A percentile compares a stretch with the other conserved stretches of the same genome.
Conservation (phyloP, 1,140 invertebrate genomes). For the Cydia pomonella region DNA sequence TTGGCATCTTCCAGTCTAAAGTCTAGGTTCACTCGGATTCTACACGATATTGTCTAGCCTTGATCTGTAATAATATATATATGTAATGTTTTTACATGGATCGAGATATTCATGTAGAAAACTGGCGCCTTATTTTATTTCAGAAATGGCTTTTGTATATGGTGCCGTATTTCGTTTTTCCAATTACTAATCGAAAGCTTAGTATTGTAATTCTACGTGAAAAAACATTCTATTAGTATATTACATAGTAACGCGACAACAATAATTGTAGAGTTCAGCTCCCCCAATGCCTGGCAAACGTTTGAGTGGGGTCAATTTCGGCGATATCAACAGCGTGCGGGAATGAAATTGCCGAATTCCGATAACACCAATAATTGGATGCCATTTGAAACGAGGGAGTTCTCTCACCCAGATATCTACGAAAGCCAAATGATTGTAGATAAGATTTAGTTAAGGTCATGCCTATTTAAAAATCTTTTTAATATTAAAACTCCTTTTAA, state of each 20-base stretch:
- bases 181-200: too few species aligned
- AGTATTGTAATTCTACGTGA: too few species aligned
- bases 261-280: not conserved
- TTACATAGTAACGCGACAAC: too few species aligned
- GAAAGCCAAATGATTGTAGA: not conserved
- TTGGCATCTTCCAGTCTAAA: not conserved
- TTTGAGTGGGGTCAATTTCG: constrained; percentile 2
- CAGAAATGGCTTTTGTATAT: too few species aligned
- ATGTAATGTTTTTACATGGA: not conserved
- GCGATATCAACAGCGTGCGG: not conserved
- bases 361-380: constrained; percentile 11
- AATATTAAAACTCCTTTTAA: too few species aligned
- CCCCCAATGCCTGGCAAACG: not conserved
- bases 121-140: too few species aligned
- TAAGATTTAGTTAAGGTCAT: not conserved
- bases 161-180: too few species aligned
- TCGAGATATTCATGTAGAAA: not conserved
- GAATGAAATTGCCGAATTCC: not conserved
- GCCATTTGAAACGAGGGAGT: not conserved
- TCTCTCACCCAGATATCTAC: not conserved
- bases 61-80: not conserved
- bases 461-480: too few species aligned
- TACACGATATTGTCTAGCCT: not conserved
- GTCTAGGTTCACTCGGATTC: not conserved
- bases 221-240: too few species aligned